Conservation (phyloP, 2,113 vertebrate species). For the Microtus montanus region DNA sequence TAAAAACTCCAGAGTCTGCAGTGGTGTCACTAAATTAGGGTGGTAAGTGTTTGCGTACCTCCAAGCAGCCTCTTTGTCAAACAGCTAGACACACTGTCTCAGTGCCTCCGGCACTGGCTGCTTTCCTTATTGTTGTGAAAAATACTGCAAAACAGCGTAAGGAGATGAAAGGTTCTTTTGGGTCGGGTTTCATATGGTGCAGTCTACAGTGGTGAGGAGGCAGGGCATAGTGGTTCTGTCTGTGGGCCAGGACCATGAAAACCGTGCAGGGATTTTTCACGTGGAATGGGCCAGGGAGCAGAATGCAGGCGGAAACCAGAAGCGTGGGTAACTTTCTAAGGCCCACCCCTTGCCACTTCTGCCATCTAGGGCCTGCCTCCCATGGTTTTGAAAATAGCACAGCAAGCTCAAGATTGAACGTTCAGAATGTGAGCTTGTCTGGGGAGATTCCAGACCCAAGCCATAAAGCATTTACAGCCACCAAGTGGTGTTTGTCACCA, state of each 20-base stretch:
- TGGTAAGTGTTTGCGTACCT: neutral
- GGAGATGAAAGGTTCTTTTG: neutral
- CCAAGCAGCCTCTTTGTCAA: neutral
- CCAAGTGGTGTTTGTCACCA: neutral
- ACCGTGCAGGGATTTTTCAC: neutral
- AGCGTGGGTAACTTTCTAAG: neutral
- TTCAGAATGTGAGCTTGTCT: no score
- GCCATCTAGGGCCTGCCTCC: no score
- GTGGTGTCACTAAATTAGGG: neutral
- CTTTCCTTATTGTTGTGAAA: neutral
- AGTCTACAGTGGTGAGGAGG: neutral
- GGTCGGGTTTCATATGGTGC: neutral
- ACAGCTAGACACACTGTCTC: neutral
- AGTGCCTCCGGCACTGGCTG: neutral
- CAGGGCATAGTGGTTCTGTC: neutral
- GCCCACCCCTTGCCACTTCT: neutral
- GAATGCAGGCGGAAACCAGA: neutral
- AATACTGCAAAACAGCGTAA: neutral
- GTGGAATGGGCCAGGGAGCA: neutral
- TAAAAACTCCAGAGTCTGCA: neutral
- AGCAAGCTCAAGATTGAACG: no score
- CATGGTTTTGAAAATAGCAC: neutral
- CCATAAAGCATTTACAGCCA: neutral
- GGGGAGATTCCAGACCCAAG: neutral
- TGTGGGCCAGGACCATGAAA: neutral